Evolutionary conservation across 2,888 invertebrate genomes (phyloP), one percentile per base, ranked within the genome.

Genomic region (Maniola hyperantus): DNA sequence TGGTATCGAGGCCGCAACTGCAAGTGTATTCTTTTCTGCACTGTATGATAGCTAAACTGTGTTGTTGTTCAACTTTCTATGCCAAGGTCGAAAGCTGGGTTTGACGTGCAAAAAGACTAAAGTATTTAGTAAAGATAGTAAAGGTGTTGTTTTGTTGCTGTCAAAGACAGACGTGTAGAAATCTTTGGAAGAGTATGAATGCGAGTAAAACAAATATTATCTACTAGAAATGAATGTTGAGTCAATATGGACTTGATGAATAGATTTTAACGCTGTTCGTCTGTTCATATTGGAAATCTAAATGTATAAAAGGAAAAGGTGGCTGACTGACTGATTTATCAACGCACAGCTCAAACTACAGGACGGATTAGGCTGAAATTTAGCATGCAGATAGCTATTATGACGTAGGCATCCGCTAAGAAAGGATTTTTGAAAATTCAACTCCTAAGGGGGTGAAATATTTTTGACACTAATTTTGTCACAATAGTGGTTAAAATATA

Each of bases 21-120:
- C n/a, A 8, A 8, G 8, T 46, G 15, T 15, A 46, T 46, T 18
- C 7, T 7, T 15, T 18, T 18, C 48, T 6, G n/a, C 42, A 42
- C 57, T 39, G 42, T 42, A 39, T 11, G n/a, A 20, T 57, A 42
- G 57, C 13, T 42, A 42, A 13, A 6, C 55, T 39, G 55, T 13
- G 42, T 18, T 13, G 20, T 34, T 44, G 63, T 34, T 54, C 26
- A 48, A 64, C 64, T 64, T 64, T 64, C 64, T 64, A 64, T 64
- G 55, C 55, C 64, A 64, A 64, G 64, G 64, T 64, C 55, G 64
- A 42, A 54, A 46, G 57, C 39, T 57, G 39, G 20, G 55, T 39
- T 57, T 20, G 6, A 44, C 8, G 15, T 15, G 13, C 15, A 46
- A 59, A 39, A 39, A 18, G 26, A 44, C 10, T 18, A 34, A n/a